phyloP scores from a whole-genome alignment of 2,888 invertebrate genomes.

The Microctonus brassicae region DNA sequence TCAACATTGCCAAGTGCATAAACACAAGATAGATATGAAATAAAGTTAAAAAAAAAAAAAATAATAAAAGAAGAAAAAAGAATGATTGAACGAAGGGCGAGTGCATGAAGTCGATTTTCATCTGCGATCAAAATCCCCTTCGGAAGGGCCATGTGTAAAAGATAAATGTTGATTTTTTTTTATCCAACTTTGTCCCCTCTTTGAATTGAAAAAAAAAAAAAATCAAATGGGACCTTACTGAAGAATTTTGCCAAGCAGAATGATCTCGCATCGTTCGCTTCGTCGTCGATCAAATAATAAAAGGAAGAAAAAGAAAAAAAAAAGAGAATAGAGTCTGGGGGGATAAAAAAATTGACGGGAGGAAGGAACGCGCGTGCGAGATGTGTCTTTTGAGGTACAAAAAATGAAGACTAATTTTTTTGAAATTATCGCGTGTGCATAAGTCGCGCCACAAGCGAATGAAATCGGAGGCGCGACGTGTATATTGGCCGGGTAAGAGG shows the following conservation, averaged over 20 bases:
- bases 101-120: neutral
- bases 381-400: neutral
- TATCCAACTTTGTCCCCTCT: neutral
- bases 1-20: conserved; percentile 19
- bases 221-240: neutral
- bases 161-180: conserved; percentile 14
- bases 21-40: neutral
- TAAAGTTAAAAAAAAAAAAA: neutral
- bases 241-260: neutral
- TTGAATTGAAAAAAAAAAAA: neutral
- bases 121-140: neutral
- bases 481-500: neutral
- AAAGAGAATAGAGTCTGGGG: too few relatives aligned
- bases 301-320: neutral
- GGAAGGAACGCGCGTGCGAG: neutral
- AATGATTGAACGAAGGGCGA: neutral
- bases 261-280: too few relatives aligned
- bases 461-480: conserved; percentile 12
- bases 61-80: neutral
- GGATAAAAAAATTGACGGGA: neutral
- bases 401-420: neutral
- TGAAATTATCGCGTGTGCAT: conserved; percentile 3
- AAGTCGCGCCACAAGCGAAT: conserved; percentile 2
- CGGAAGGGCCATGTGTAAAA: conserved; percentile 7
- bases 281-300: neutral